Evolutionary conservation across 2,888 invertebrate genomes (phyloP), one percentile per base, ranked within the genome.

Genomic region (Eupsilia transversa): DNA sequence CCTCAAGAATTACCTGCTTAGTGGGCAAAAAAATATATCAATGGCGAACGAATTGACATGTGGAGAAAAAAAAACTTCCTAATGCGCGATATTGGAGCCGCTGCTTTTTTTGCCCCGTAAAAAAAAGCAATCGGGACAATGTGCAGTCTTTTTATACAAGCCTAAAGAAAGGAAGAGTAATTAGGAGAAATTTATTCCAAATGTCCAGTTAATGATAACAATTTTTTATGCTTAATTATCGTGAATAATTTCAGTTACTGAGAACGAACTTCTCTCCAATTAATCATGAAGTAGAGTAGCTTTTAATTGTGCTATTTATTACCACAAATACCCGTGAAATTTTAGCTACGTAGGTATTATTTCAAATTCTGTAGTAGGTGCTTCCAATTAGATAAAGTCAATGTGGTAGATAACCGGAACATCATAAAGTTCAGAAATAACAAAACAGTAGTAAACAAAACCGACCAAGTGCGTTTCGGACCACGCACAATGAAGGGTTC

Each of bases 1-100:
- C 80, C 87, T 80, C 81, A 86, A 88, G 88, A 80, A 79, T 82
- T 91, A 91, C 91, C 91, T 90, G 90, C 77, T 74, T 72, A 60
- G 60, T 70, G 74, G 60, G 73, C 86, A 92, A 93, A 93, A 56
- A 92, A 88, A 82, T 63, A 76, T 86, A 91, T 92, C 91, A 93
- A 93, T 92, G 91, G 89, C 86, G 61, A 80, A 90, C 88, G 89
- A 91, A 94, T 94, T 93, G 94, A 93, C 94, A 93, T 93, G 92
- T 90, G 93, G 91, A 63, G 35, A 61, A 76, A 78, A 91, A 78
- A 91, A 93, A 86, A 87, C 49, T 88, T 88, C 89, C 91, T 93
- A 94, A 94, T 93, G 92, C 91, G 92, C 86, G 91, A 93, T 92
- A 92, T 93, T 92, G 89, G 70, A 72, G 88, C 88, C 87, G 85